Evolutionary conservation across 1,140 invertebrate species (phyloP).

Genomic region (Andrena cerasifolii): DNA sequence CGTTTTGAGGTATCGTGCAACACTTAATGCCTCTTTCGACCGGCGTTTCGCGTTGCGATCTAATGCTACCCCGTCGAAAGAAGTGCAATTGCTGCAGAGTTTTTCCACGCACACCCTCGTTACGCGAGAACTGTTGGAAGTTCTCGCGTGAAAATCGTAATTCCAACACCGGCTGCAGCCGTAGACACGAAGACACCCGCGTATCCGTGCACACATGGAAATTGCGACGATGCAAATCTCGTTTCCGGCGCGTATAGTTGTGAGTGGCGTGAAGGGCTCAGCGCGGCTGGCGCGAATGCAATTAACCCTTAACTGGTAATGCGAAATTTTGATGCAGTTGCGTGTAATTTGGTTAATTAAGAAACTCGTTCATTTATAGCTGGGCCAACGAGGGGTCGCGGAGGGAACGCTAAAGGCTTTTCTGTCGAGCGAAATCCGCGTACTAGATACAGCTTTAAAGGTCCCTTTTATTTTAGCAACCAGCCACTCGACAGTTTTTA

Average conservation of each 20-base stretch:
- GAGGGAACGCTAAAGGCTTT: constrained; percentile 4
- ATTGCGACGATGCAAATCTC: constrained; percentile 68
- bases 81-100: background rate
- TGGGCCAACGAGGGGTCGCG: background rate
- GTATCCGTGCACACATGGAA: constrained; percentile 55
- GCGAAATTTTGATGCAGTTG: constrained; percentile 67
- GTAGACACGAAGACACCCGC: constrained; percentile 31
- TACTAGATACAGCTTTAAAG: constrained; percentile 7
- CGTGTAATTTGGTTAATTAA: constrained; percentile 68
- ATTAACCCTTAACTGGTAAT: constrained; percentile 68
- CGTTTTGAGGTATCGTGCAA: too few relatives aligned
- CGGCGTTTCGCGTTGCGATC: background rate
- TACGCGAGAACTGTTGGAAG: too few relatives aligned
- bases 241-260: constrained; percentile 60
- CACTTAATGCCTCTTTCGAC: too few relatives aligned
- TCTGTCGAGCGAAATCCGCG: constrained; percentile 33
- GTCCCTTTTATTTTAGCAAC: constrained; percentile 24
- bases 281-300: constrained; percentile 63
- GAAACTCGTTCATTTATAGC: constrained; percentile 59
- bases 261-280: constrained; percentile 66
- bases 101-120: background rate
- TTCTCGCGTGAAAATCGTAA: constrained; percentile 31
- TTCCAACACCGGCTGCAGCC: background rate
- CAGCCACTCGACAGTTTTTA: constrained; percentile 1
- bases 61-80: background rate